These are phyloP conservation scores for Cyrtonyx montezumae DNA, from an alignment of 2,113 vertebrate genomes.

Conservation along the genomic window DNA sequence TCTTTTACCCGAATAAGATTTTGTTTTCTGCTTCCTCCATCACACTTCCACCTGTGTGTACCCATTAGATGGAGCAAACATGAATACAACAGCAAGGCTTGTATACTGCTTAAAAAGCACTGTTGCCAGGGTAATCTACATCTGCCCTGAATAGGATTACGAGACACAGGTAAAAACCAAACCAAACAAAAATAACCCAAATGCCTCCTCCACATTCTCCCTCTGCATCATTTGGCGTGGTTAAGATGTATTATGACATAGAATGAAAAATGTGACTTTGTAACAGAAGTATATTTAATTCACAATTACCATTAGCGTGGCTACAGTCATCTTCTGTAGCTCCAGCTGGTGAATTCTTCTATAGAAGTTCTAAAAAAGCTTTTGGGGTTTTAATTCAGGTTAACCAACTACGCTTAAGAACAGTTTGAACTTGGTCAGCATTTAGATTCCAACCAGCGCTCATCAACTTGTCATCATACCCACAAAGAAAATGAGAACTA, in stretches of 20 bases:
- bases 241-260: background rate
- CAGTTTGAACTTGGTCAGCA: background rate
- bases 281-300: background rate
- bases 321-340: background rate
- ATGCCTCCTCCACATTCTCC: background rate
- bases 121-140: background rate
- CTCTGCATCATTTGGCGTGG: background rate
- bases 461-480: background rate
- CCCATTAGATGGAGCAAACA: background rate
- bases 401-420: background rate
- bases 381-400: conserved; percentile 13
- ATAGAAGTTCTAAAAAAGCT: background rate
- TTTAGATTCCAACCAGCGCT: background rate
- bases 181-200: background rate
- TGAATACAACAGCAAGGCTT: background rate
- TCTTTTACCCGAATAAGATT: background rate
- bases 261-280: background rate
- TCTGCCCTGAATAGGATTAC: background rate
- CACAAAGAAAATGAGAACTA: background rate
- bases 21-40: background rate
- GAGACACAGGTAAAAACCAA: background rate
- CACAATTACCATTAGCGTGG: background rate
- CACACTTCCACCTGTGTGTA: background rate
- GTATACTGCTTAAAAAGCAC: background rate
- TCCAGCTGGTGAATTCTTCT: background rate